Evolutionary conservation across 1,140 invertebrate species (phyloP).

Genomic region (Drosophila chauvacae): DNA sequence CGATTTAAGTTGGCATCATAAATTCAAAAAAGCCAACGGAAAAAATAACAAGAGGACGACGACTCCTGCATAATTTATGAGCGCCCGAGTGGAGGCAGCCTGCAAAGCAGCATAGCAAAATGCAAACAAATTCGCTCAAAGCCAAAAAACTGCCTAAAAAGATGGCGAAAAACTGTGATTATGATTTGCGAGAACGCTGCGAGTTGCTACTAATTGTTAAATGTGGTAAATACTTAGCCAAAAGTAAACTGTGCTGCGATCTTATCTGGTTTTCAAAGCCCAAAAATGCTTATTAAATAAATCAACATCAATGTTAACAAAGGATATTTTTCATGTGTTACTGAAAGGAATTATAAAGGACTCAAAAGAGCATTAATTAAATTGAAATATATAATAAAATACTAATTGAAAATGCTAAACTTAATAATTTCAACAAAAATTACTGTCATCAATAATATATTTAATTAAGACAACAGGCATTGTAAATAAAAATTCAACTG

Average conservation of each 20-base stretch:
- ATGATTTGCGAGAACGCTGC: constrained; percentile 37
- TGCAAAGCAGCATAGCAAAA: constrained; percentile 13
- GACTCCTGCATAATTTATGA: constrained; percentile 70
- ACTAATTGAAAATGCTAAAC: not conserved
- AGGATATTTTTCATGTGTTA: not conserved
- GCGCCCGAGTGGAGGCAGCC: constrained; percentile 4
- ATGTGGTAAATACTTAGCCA: constrained; percentile 38
- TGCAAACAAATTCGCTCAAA: constrained; percentile 36
- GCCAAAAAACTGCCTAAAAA: constrained; percentile 21
- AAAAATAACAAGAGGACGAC: constrained; percentile 34
- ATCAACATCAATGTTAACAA: not conserved
- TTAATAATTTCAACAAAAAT: not conserved
- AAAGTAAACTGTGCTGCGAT: not conserved
- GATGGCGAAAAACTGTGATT: constrained; percentile 33
- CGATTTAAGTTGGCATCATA: constrained; percentile 57
- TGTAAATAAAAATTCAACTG: not conserved
- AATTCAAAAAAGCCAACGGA: constrained; percentile 45
- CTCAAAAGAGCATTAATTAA: not conserved
- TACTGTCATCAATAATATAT: not conserved
- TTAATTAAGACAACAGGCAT: not conserved
- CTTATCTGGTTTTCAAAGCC: not conserved
- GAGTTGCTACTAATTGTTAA: constrained; percentile 64
- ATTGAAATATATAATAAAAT: not conserved
- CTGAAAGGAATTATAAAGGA: not conserved
- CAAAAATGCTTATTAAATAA: not conserved